Conservation (phyloP, 2,888 invertebrate genomes). For the Ephialtes manifestator region DNA sequence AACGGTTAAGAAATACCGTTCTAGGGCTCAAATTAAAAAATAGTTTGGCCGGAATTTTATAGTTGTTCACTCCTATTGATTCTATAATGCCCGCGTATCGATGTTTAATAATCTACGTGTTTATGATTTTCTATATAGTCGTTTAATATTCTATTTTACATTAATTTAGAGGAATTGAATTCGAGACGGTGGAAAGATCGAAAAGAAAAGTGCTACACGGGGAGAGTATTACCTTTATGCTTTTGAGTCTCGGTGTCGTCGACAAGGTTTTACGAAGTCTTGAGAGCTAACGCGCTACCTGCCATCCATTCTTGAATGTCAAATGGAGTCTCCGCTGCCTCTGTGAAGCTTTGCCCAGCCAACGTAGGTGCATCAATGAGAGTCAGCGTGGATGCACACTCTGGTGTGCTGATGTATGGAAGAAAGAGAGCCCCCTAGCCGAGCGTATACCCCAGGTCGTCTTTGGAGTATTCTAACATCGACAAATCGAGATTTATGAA, state of each 20-base stretch:
- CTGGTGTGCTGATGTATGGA: conserved; percentile 7
- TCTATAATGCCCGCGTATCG: background rate
- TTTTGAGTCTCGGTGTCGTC: background rate
- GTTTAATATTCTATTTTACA: background rate
- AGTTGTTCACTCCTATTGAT: background rate
- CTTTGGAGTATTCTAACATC: conserved; percentile 66
- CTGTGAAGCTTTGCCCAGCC: background rate
- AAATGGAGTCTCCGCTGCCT: conserved; percentile 14
- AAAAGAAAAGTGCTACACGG: background rate
- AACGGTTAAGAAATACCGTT: conserved; percentile 47
- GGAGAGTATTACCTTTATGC: background rate
- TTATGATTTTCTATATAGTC: background rate
- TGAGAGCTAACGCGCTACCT: conserved; percentile 33
- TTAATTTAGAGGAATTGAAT: background rate
- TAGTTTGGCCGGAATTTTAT: conserved; percentile 53
- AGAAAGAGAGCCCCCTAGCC: conserved; percentile 20
- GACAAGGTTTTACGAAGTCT: conserved; percentile 6
- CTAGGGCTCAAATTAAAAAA: conserved; percentile 59
- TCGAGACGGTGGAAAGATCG: background rate
- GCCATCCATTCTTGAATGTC: conserved; percentile 34
- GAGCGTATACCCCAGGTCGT: background rate
- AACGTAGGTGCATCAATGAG: conserved; percentile 9
- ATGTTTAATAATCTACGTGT: background rate
- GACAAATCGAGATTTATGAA: conserved; percentile 82
- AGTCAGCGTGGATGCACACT: conserved; percentile 11